Base-by-base conservation (phyloP, 2,113 vertebrate genomes). In the Ailurus styani region DNA sequence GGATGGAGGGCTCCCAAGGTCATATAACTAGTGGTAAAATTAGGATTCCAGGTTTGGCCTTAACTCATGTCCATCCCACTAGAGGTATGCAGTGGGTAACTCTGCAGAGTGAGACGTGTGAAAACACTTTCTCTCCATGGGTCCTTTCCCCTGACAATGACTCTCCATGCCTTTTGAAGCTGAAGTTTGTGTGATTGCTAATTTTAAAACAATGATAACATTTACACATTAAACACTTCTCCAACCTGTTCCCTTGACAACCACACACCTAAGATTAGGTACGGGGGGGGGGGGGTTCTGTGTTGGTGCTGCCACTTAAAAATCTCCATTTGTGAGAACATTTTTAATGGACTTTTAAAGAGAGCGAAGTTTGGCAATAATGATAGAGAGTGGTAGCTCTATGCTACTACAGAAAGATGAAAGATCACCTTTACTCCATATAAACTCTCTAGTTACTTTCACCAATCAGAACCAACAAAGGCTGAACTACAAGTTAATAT, bases 181-280 rank as follows among this genome's bases (percentile, higher is more conserved):
- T 94, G 8, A 18, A 75, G 20, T 93, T 96, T 81, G 84, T 84
- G 25, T 42, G 50, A 70, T 34, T 94, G 75, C 70, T 97, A 98
- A 98, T 95, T 96, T 96, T 89, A 90, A 95, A 95, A 92, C 27
- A 93, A 95, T 87, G 81, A 87, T 82, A 91, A 86, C 88, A 94
- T 95, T 97, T 95, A 97, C n/a, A 95, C 40, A 90, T 91, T 78
- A 96, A 93, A 93, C 57, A 96, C 64, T 72, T 94, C 45, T 93
- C 85, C 72, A 70, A 81, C 45, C 93, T 91, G 75, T 85, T 96
- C 77, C 52, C 86, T 91, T 94, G 77, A 96, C 57, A 96, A 95
- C 81, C 50, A 92, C 27, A 85, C 31, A 93, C 82, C 57, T 94
- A 96, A 96, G 57, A 95, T 95, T 89, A 97, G 81, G 81, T 81